These are phyloP conservation scores for Clarias macrocephalus DNA, from an alignment of 2,113 vertebrate species.

Conservation along the genomic window DNA sequence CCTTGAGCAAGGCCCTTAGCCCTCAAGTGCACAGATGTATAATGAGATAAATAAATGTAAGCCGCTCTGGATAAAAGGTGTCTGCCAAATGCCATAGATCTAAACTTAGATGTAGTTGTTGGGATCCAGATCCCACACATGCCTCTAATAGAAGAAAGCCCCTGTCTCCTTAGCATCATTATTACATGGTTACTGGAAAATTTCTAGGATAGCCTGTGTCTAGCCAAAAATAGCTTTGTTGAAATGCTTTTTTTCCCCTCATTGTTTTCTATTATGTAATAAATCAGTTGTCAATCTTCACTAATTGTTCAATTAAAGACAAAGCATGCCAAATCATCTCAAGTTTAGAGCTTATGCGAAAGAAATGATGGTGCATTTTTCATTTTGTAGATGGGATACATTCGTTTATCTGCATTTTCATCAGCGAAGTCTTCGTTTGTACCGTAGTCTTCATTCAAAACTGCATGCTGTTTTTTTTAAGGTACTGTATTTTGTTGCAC, in stretches of 20 bases:
- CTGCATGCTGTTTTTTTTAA: not conserved
- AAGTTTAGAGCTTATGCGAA: too few relatives aligned
- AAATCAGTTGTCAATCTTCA: not conserved
- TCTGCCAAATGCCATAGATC: too few relatives aligned
- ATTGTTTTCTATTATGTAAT: not conserved
- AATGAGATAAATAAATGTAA: too few relatives aligned
- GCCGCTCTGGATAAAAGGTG: too few relatives aligned
- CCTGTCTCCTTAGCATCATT: not conserved
- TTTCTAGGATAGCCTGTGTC: not conserved
- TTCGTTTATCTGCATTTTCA: not conserved
- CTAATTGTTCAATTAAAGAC: too few relatives aligned
- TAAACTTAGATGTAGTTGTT: too few relatives aligned
- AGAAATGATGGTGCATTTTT: too few relatives aligned
- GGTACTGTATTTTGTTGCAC: not conserved
- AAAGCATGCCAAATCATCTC: too few relatives aligned
- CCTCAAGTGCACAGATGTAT: too few relatives aligned
- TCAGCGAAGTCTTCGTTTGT: too few relatives aligned
- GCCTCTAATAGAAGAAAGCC: not conserved
- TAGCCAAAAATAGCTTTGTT: not conserved
- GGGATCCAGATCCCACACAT: too few relatives aligned
- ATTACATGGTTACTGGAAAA: not conserved
- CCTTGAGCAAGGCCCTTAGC: too few relatives aligned
- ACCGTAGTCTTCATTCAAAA: not conserved
- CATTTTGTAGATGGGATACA: not conserved
- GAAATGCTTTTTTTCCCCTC: not conserved